Evolutionary conservation across 2,888 invertebrate species (phyloP).

Genomic region (Oligia fasciuncula): DNA sequence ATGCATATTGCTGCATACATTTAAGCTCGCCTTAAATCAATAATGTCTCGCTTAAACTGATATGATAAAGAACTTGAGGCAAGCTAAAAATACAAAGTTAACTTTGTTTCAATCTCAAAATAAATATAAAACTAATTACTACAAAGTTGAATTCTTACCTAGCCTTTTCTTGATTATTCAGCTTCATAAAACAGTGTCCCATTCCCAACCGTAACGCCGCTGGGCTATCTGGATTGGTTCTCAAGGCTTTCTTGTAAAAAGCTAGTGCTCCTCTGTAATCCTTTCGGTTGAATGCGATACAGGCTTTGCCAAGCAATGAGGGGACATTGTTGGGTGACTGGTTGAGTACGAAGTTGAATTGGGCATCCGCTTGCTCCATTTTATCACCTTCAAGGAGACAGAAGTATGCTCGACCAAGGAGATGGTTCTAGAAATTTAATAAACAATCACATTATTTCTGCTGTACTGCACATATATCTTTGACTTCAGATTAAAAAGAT

Average conservation of each 20-base stretch:
- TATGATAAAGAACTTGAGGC: no score
- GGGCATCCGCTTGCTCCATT: slow-evolving; percentile 99
- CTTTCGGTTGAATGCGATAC: slow-evolving; percentile 99
- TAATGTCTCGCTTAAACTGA: no score
- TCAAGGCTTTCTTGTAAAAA: slow-evolving; percentile 99
- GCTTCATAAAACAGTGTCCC: slow-evolving; percentile 99
- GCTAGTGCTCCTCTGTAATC: slow-evolving; percentile 98
- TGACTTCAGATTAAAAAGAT: background rate
- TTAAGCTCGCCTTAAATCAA: no score
- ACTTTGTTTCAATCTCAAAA: background rate
- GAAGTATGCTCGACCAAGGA: slow-evolving; percentile 99
- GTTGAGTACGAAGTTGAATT: slow-evolving; percentile 99
- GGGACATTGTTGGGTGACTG: slow-evolving; percentile 99
- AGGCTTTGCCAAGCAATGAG: slow-evolving; percentile 99
- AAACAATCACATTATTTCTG: background rate
- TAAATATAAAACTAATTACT: background rate
- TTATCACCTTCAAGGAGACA: slow-evolving; percentile 99
- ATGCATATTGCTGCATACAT: no score
- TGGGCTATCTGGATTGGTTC: slow-evolving; percentile 99
- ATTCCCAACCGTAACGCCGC: slow-evolving; percentile 99
- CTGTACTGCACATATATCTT: background rate
- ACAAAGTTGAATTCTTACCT: slow-evolving; percentile 84
- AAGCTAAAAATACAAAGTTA: background rate
- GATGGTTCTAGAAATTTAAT: slow-evolving; percentile 93
- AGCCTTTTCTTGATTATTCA: slow-evolving; percentile 98